These are phyloP conservation scores for Plebejus melissa DNA, from an alignment of 2,888 invertebrate species.

Conservation along the genomic window DNA sequence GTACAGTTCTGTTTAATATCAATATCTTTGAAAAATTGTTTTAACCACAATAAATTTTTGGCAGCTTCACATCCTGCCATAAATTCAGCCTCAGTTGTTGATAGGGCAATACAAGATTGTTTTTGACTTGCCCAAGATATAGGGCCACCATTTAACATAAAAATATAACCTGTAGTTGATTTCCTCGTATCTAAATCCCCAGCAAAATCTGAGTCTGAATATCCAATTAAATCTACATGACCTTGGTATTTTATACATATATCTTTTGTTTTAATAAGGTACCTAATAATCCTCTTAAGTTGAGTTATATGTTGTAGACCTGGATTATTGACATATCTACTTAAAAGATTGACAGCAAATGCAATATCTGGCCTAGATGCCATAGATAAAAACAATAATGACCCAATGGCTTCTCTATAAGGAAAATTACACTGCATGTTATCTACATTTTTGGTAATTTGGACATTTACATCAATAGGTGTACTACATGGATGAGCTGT, in stretches of 20 bases:
- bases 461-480: slow-evolving; percentile 8
- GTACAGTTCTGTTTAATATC: slow-evolving; percentile 17
- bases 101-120: slow-evolving; percentile 33
- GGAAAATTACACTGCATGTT: background rate
- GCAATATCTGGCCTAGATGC: too few species aligned
- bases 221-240: slow-evolving; percentile 17
- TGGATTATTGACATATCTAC: too few species aligned
- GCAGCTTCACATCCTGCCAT: slow-evolving; percentile 34
- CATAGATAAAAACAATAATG: too few species aligned
- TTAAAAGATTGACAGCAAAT: too few species aligned
- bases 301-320: too few species aligned
- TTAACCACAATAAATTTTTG: slow-evolving; percentile 33
- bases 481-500: slow-evolving; percentile 6
- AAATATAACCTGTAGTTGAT: slow-evolving; percentile 35
- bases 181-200: slow-evolving; percentile 33
- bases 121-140: slow-evolving; percentile 34
- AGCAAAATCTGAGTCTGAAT: slow-evolving; percentile 35
- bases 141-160: slow-evolving; percentile 34
- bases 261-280: background rate
- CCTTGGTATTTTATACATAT: background rate
- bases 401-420: slow-evolving; percentile 16
- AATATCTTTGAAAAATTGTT: slow-evolving; percentile 30
- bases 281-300: too few species aligned
- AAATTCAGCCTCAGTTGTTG: slow-evolving; percentile 35
- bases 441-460: slow-evolving; percentile 9